These are phyloP conservation scores for Lepidurus couesii DNA, from an alignment of 1,140 invertebrate genomes.

Conservation along the genomic window DNA sequence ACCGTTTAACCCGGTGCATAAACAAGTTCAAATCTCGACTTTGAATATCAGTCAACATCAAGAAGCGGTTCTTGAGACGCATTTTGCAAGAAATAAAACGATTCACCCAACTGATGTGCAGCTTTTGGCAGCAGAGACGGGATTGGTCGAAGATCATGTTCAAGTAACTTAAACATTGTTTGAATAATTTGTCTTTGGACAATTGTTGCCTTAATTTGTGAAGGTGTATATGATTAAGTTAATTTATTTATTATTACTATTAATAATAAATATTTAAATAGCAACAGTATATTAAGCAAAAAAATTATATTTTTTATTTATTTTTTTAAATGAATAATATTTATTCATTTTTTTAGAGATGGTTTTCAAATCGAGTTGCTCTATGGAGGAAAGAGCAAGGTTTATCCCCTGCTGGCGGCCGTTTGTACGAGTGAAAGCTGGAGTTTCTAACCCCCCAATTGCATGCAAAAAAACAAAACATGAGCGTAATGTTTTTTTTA, in stretches of 20 bases:
- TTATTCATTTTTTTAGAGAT: not conserved
- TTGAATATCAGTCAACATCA: slow-evolving; percentile 46
- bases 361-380: not conserved
- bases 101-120: slow-evolving; percentile 50
- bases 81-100: slow-evolving; percentile 50
- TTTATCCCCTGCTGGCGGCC: not conserved
- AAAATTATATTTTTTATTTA: too few species aligned
- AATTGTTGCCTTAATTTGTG: too few species aligned
- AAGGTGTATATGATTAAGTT: too few species aligned
- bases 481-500: too few species aligned
- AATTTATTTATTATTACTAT: too few species aligned
- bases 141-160: slow-evolving; percentile 49
- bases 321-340: not conserved
- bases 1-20: not conserved
- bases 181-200: not conserved
- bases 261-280: too few species aligned
- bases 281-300: too few species aligned
- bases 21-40: not conserved
- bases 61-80: slow-evolving; percentile 48
- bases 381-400: not conserved
- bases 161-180: slow-evolving; percentile 41
- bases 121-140: slow-evolving; percentile 51
- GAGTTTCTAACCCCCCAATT: too few species aligned
- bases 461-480: too few species aligned
- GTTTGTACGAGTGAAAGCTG: not conserved